A percentile compares a stretch with the other conserved stretches of the same genome.
phyloP scores from a whole-genome alignment of 2,113 vertebrate genomes.

The Gobiocypris rarus region DNA sequence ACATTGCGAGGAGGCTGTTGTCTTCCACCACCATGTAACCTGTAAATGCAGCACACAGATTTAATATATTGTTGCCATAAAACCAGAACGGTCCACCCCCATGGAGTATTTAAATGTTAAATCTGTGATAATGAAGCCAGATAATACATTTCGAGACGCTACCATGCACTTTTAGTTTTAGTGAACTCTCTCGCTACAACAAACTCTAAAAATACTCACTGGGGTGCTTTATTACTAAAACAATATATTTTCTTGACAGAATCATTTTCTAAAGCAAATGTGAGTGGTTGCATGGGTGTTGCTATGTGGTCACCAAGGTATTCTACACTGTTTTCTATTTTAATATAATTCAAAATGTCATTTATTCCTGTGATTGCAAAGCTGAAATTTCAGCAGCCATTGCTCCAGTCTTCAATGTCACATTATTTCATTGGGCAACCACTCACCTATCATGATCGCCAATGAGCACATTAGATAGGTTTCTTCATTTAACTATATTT shows the following conservation, averaged over 20 bases:
- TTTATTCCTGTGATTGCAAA: not conserved
- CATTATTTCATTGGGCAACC: not conserved
- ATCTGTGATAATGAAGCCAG: not conserved
- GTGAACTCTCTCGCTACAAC: not conserved
- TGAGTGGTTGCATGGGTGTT: not conserved
- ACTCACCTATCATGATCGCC: too few species aligned
- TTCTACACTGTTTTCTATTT: not conserved
- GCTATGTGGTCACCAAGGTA: not conserved
- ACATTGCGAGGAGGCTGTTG: slow-evolving; percentile 71
- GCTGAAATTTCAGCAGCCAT: not conserved
- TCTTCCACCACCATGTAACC: slow-evolving; percentile 78
- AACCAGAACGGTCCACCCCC: not conserved
- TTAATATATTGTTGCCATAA: not conserved
- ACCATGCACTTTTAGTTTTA: not conserved
- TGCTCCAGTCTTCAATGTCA: not conserved
- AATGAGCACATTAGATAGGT: too few species aligned
- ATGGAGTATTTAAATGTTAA: not conserved
- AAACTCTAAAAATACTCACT: slow-evolving; percentile 1
- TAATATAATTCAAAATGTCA: not conserved
- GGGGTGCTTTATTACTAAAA: not conserved
- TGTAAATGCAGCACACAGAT: slow-evolving; percentile 52
- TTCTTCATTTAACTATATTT: too few species aligned
- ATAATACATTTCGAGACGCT: not conserved
- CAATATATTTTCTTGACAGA: not conserved
- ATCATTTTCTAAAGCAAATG: too few species aligned